Evolutionary conservation across 2,797 vertebrate genomes (phyloP).

Genomic region (Urophycis tenuis): DNA sequence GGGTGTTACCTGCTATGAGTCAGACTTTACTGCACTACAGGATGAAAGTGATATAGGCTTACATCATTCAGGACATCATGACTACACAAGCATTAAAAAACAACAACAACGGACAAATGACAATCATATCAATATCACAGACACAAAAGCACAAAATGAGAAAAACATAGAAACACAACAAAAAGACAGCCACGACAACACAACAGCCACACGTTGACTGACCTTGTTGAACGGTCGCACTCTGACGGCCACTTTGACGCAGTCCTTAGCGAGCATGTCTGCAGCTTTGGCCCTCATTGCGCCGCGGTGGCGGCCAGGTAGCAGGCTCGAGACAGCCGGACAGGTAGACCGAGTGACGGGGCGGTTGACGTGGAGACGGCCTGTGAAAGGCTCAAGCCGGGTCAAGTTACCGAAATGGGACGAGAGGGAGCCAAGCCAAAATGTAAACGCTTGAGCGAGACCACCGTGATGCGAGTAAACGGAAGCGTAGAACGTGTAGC

Average conservation of each 20-base stretch:
- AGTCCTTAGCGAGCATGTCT: slow-evolving; percentile 66
- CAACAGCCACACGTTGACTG: slow-evolving; percentile 43
- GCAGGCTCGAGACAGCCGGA: background rate
- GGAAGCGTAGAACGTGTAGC: background rate
- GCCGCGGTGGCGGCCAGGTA: slow-evolving; percentile 18
- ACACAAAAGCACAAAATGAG: background rate
- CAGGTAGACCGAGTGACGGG: slow-evolving; percentile 7
- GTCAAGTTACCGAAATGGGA: slow-evolving; percentile 42
- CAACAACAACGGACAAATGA: background rate
- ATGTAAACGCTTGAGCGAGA: background rate
- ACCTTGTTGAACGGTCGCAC: slow-evolving; percentile 83
- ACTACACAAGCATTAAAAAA: background rate
- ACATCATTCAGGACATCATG: background rate
- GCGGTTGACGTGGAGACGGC: slow-evolving; percentile 15
- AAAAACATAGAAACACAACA: background rate
- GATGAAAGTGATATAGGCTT: background rate
- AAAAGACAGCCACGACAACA: background rate
- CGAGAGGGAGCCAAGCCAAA: background rate
- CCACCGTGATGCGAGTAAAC: background rate
- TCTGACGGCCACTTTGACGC: slow-evolving; percentile 76
- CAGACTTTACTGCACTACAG: background rate
- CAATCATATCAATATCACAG: background rate
- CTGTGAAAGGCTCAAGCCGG: slow-evolving; percentile 1
- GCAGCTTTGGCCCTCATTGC: slow-evolving; percentile 46
- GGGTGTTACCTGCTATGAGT: background rate